These are phyloP conservation scores for Melipona quadrifasciata DNA, from an alignment of 1,140 invertebrate species.

Conservation along the genomic window DNA sequence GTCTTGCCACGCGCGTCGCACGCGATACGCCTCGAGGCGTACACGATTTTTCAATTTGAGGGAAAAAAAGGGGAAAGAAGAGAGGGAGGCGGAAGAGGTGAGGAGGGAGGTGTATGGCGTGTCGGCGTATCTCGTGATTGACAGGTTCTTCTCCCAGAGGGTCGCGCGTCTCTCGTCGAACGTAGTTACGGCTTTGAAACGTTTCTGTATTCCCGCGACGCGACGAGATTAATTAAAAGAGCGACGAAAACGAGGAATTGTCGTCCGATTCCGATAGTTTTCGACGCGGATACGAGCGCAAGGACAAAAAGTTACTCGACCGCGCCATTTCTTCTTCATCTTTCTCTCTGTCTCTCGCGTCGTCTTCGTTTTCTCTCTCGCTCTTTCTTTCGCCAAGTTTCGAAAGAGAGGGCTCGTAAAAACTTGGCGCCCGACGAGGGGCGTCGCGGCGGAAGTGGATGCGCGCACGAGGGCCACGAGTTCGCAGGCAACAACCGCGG, in stretches of 20 bases:
- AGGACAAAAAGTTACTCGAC: conserved; percentile 52
- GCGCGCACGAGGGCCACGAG: conserved; percentile 36
- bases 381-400: neutral
- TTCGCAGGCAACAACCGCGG: conserved; percentile 47
- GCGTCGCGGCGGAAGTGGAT: conserved; percentile 16
- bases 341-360: too few species aligned
- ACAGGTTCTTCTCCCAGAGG: neutral
- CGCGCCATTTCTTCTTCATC: neutral
- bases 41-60: conserved; percentile 72
- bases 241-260: neutral
- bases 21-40: conserved; percentile 25
- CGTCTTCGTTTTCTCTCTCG: too few species aligned
- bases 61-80: neutral
- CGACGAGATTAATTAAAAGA: conserved; percentile 24
- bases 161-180: neutral
- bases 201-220: neutral
- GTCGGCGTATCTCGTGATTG: neutral
- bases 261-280: too few species aligned
- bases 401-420: conserved; percentile 45
- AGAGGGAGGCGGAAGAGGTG: neutral
- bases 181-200: neutral
- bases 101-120: neutral
- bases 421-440: conserved; percentile 32
- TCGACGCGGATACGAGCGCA: conserved; percentile 1
- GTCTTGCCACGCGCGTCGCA: conserved; percentile 49